Conservation (phyloP, 2,888 invertebrate genomes). For the Ennomos erosarius region DNA sequence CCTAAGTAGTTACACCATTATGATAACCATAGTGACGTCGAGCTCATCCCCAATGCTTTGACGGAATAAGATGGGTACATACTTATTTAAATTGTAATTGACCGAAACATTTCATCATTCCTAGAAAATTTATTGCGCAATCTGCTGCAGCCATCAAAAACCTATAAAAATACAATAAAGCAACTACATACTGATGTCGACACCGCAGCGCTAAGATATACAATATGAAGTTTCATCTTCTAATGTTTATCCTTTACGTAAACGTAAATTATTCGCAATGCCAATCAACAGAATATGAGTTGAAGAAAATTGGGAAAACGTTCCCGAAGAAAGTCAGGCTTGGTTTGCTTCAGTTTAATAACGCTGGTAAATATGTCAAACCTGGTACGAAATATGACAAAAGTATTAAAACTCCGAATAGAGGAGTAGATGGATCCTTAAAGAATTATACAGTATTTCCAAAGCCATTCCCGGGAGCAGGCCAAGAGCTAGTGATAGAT, state of each 20-base stretch:
- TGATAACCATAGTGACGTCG: no score
- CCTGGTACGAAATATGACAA: not conserved
- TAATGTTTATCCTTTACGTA: slow-evolving; percentile 30
- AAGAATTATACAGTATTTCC: slow-evolving; percentile 59
- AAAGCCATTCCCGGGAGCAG: slow-evolving; percentile 45
- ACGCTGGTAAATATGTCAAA: slow-evolving; percentile 54
- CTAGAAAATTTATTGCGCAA: slow-evolving; percentile 47
- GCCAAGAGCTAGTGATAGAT: slow-evolving; percentile 12
- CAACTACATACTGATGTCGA: slow-evolving; percentile 31
- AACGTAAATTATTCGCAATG: slow-evolving; percentile 28
- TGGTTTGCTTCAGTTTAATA: slow-evolving; percentile 51
- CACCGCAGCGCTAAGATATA: slow-evolving; percentile 5
- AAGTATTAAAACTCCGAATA: not conserved
- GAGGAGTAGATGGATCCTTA: not conserved
- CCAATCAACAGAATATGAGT: slow-evolving; percentile 20
- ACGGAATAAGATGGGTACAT: not conserved
- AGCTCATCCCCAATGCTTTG: no score
- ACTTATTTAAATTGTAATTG: slow-evolving; percentile 29
- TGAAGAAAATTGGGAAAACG: slow-evolving; percentile 32
- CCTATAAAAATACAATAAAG: slow-evolving; percentile 45
- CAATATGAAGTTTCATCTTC: slow-evolving; percentile 33
- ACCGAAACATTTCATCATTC: slow-evolving; percentile 37
- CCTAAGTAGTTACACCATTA: no score
- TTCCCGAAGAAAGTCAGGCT: slow-evolving; percentile 52
- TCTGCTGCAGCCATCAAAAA: slow-evolving; percentile 33